Conservation (phyloP, 1,140 invertebrate genomes). For the Conus betulinus region DNA sequence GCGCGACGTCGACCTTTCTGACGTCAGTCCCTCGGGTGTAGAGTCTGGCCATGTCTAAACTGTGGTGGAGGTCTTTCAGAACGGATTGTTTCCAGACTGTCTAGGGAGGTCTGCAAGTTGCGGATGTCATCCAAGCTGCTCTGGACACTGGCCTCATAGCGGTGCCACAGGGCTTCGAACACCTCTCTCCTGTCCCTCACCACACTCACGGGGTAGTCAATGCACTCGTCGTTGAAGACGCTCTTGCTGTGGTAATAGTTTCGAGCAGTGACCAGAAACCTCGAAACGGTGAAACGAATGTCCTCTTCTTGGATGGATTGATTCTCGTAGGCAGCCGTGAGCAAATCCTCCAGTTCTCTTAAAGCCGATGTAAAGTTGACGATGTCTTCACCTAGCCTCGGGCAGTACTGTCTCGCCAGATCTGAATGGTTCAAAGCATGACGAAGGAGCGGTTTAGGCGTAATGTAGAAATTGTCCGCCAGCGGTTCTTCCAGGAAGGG, state of each 20-base stretch:
- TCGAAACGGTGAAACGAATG: conserved; percentile 30
- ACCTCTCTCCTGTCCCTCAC: conserved; percentile 44
- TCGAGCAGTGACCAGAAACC: conserved; percentile 44
- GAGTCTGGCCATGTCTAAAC: conserved; percentile 28
- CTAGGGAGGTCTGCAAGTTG: conserved; percentile 34
- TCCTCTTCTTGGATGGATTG: conserved; percentile 40
- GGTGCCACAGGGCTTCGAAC: conserved; percentile 39
- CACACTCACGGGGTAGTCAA: conserved; percentile 57
- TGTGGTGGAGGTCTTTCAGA: conserved; percentile 31
- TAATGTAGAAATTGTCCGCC: conserved; percentile 52
- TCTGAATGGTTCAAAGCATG: conserved; percentile 43
- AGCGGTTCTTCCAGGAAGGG: conserved; percentile 43
- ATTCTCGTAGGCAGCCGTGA: conserved; percentile 18
- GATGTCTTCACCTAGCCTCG: conserved; percentile 44
- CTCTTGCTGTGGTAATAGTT: conserved; percentile 57
- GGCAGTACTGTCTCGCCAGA: conserved; percentile 43
- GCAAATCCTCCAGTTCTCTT: not conserved
- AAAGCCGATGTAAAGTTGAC: conserved; percentile 16
- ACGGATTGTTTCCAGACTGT: conserved; percentile 36
- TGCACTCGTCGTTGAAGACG: conserved; percentile 53
- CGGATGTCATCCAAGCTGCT: conserved; percentile 46
- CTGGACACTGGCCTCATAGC: conserved; percentile 32
- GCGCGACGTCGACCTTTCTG: conserved; percentile 47
- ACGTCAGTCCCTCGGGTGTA: conserved; percentile 45
- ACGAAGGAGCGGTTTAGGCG: conserved; percentile 55